Base-by-base conservation (phyloP, 2,888 invertebrate genomes). In the Amblyteles armatorius region DNA sequence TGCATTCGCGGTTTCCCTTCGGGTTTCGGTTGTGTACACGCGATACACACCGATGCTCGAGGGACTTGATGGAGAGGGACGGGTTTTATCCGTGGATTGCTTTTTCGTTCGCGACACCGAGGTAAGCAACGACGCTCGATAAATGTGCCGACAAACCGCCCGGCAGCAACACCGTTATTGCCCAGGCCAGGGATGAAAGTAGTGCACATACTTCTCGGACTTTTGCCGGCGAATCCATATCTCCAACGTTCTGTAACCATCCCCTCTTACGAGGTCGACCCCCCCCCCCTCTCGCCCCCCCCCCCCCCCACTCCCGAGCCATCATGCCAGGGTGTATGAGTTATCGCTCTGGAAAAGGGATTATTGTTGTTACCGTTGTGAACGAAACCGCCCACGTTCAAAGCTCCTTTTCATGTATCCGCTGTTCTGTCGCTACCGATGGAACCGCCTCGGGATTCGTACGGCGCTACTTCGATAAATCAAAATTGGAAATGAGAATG, bases 401-500 rank as follows among this genome's bases (percentile, higher is more conserved):
- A 50, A 55, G 33, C 48, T 60, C 22, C 69, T 29, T 9, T 69
- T 40, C 55, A 40, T 50, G 6, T 67, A n/a, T 65, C 40, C 6
- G 55, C 29, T 33, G 33, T 57, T 63, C 5, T 7, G 29, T 7
- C 55, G 22, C 65, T 63, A 22, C 11, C n/a, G 36, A 13, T 40
- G 16, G 44, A 44, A 16, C 44, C 44, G 44, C 63, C 50, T 44
- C 40, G 48, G 44, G 36, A 19, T 67, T 36, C 52, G 36, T 6
- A 52, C 67, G n/a, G 52, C 68, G 72, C 68, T 40, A 63, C 79
- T 76, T 40, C 72, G 79, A 82, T 82, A 77, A 82, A 82, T 82
- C 79, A 85, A 85, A 79, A 85, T 85, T 85, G 85, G 82, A 85
- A 85, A 85, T 85, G 79, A 79, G 82, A 57, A 60, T n/a, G 60